These are phyloP conservation scores for Fundulus diaphanus DNA, from an alignment of 2,797 vertebrate genomes.

Conservation along the genomic window DNA sequence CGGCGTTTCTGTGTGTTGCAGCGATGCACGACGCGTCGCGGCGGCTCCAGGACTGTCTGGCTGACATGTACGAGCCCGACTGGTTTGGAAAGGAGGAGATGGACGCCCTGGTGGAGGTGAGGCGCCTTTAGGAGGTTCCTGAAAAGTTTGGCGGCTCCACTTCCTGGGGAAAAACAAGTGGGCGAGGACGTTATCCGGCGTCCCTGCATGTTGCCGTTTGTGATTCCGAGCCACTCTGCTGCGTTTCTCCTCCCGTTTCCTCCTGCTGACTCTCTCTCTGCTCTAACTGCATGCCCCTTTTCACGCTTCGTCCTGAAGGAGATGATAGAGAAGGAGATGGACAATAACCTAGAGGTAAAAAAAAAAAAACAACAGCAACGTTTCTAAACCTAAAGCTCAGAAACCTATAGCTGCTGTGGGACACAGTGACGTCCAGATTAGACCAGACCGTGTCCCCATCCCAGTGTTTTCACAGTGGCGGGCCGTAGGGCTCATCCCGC, in stretches of 20 bases:
- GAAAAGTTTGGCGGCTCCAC: no score
- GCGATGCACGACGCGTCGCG: slow-evolving; percentile 96
- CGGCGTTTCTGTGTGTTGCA: slow-evolving; percentile 55
- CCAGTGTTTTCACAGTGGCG: not conserved
- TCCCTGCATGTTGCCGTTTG: not conserved
- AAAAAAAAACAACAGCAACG: no score
- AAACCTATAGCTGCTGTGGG: not conserved
- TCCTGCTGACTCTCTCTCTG: slow-evolving; percentile 22
- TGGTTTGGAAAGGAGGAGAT: slow-evolving; percentile 97
- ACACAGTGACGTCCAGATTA: not conserved
- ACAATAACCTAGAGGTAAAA: slow-evolving; percentile 81
- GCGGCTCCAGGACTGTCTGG: slow-evolving; percentile 93
- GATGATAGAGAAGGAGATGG: slow-evolving; percentile 83
- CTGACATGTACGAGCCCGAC: slow-evolving; percentile 94
- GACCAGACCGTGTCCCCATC: not conserved
- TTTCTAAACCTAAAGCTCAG: not conserved
- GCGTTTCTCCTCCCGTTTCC: not conserved
- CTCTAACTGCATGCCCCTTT: slow-evolving; percentile 62
- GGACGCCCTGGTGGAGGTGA: slow-evolving; percentile 90
- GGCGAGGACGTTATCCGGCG: not conserved
- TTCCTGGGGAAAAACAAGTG: not conserved
- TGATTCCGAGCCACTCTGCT: not conserved
- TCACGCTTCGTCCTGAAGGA: slow-evolving; percentile 70
- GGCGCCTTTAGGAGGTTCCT: slow-evolving; percentile 19
- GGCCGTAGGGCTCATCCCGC: not conserved